phyloP scores from a whole-genome alignment of 1,140 invertebrate genomes.

The Diuraphis noxia region DNA sequence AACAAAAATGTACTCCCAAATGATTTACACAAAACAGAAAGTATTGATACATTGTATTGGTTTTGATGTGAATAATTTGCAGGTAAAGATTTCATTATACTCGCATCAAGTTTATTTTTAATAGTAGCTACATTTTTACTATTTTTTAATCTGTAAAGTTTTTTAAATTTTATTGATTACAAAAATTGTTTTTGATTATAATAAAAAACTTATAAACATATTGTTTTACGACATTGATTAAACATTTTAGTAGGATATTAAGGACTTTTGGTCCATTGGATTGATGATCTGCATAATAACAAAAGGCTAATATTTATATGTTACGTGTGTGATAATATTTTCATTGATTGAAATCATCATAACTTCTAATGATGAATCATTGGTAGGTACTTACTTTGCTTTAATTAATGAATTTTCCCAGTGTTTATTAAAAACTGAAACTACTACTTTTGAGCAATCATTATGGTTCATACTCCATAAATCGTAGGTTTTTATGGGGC shows the following conservation, averaged over 20 bases:
- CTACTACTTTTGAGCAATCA: slow-evolving; percentile 78
- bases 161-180: not conserved
- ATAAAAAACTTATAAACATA: too few species aligned
- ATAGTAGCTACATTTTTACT: slow-evolving; percentile 56
- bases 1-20: slow-evolving; percentile 85
- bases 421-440: slow-evolving; percentile 82
- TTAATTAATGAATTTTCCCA: slow-evolving; percentile 68
- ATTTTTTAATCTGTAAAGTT: not conserved
- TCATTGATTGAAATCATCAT: not conserved
- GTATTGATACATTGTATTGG: slow-evolving; percentile 71
- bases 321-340: too few species aligned
- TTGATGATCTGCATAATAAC: too few species aligned
- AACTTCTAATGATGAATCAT: too few species aligned
- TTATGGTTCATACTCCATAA: slow-evolving; percentile 88
- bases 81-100: slow-evolving; percentile 69
- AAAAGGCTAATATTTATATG: too few species aligned
- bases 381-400: slow-evolving; percentile 30
- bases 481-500: slow-evolving; percentile 78
- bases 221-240: not conserved
- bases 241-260: too few species aligned
- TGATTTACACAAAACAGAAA: slow-evolving; percentile 75
- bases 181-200: not conserved
- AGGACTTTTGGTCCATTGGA: too few species aligned
- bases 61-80: slow-evolving; percentile 55
- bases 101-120: slow-evolving; percentile 74